Evolutionary conservation across 2,888 invertebrate genomes (phyloP), one percentile per base, ranked within the genome.

Genomic region (Maniola hyperantus): DNA sequence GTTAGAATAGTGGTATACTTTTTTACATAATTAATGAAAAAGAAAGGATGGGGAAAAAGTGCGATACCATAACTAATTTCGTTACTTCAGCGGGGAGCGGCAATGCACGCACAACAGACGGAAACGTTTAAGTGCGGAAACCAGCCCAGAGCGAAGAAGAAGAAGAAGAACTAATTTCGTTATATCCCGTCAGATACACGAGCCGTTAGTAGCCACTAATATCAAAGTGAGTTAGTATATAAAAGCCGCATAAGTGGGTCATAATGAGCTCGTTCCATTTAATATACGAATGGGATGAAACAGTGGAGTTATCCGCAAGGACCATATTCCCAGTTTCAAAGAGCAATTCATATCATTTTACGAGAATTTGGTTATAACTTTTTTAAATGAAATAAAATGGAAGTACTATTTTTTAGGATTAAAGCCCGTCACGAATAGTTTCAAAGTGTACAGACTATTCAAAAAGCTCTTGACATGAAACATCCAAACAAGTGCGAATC

Each of bases 231-330:
- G 33, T 6, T 8, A 26, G 7, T 6, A 0, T 6, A 26, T 53
- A 33, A 53, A 33, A 34, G 34, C 54, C 54, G 15, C 34, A 36
- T 54, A 15, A 54, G 8, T 51, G 26, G n/a, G 54, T 54, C 54
- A 33, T 33, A 33, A 53, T 33, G 26, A 53, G 54, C 34, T 26
- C 26, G 13, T 33, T 53, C 13, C 33, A 53, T 13, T 10, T 33
- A 11, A 7, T 53, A 53, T 33, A 53, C 51, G 51, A 53, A 33
- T 54, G 54, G 5, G 34, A 54, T 36, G 54, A 36, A 15, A 36
- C 54, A 7, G 54, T 54, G n/a, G 13, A 54, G 15, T 54, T 54
- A 54, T 34, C 5, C 54, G 34, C 51, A n/a, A 6, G 5, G 10
- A 50, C 10, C 4, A 11, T 11, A 20, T 20, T 50, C 18, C 50